Conservation (phyloP, 2,113 vertebrate species). For the Equus przewalskii region DNA sequence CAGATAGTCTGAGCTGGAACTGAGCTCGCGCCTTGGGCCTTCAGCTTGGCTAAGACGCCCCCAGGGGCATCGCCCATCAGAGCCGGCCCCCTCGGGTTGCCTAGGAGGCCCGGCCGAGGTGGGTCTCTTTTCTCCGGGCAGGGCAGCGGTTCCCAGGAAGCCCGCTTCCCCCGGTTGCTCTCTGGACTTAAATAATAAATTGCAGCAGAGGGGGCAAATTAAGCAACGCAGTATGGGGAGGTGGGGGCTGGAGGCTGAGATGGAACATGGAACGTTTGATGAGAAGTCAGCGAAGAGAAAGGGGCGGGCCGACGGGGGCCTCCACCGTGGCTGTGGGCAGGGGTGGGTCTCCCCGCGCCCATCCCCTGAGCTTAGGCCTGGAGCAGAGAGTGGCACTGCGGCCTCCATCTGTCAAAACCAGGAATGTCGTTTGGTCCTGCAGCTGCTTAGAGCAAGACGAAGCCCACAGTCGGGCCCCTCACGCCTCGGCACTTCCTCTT, state of each 20-base stretch:
- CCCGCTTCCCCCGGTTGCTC: neutral
- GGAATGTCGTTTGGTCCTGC: neutral
- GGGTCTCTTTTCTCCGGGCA: neutral
- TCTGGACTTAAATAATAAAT: slow-evolving; percentile 50
- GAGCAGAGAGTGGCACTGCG: neutral
- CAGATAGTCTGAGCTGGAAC: neutral
- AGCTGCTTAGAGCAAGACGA: neutral
- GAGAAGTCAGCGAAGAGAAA: neutral
- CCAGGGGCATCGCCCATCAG: neutral
- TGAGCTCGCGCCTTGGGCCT: fast-evolving
- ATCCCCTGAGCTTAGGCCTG: neutral
- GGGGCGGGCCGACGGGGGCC: neutral
- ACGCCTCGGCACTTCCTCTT: neutral
- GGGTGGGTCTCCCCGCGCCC: neutral
- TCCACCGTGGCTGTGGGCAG: fast-evolving
- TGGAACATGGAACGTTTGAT: neutral
- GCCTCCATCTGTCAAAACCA: neutral
- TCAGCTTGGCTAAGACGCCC: neutral
- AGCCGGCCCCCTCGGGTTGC: neutral
- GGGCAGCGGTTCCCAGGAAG: neutral
- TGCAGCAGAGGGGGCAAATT: neutral
- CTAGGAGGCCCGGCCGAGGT: neutral
- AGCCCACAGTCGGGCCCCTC: neutral
- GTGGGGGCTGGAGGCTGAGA: neutral
- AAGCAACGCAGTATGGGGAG: neutral